Evolutionary conservation across 92 coral and sea anemone genomes (phyloP).

Genomic region (Heteractis magnifica): DNA sequence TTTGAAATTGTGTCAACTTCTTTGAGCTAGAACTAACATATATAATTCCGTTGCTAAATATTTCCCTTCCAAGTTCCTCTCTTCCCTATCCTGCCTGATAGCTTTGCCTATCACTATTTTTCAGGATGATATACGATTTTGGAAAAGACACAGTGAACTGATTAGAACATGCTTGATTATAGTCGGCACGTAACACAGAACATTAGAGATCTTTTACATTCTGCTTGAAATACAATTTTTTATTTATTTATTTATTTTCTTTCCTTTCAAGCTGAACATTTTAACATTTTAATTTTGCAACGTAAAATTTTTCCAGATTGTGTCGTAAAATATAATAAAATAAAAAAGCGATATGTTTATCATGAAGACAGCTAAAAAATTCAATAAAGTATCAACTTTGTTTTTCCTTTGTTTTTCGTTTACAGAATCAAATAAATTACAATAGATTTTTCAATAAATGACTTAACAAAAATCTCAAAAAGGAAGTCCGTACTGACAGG

Average conservation of each 20-base stretch:
- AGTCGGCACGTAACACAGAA: no score
- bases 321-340: neutral
- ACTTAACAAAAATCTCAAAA: neutral
- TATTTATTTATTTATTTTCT: no score
- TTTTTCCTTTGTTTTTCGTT: neutral
- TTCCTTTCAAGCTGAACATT: no score
- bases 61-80: neutral
- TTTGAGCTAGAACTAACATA: neutral
- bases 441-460: neutral
- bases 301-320: no score
- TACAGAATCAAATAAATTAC: neutral
- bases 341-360: neutral
- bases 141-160: no score
- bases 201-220: no score
- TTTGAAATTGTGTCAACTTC: neutral
- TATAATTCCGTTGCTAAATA: neutral
- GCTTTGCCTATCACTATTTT: neutral
- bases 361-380: neutral
- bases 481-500: constrained; percentile 10
- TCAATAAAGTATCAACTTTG: neutral
- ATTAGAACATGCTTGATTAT: no score
- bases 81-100: neutral
- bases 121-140: neutral
- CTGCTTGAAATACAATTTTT: no score
- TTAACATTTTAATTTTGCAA: neutral